Base-by-base conservation (phyloP, 2,113 vertebrate species). In the Tragelaphus scriptus region DNA sequence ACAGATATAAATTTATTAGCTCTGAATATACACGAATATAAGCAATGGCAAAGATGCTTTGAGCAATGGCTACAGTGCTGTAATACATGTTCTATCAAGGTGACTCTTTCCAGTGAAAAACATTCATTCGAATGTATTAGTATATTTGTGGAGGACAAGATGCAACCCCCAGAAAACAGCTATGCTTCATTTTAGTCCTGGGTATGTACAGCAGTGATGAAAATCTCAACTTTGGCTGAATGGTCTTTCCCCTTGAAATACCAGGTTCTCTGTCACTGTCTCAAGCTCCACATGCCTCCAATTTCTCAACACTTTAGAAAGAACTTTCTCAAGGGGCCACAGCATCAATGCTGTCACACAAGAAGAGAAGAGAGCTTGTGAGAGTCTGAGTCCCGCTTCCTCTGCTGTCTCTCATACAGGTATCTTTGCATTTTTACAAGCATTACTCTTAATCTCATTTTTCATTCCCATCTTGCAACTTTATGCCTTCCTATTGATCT, bases 401-500 rank as follows among this genome's bases (percentile, higher is more conserved):
- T 75, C 85, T 32, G 12, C 96, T 53, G 71, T 81, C 90, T 94
- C 94, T 81, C 91, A 30, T 47, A 55, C 59, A 68, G 61, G 68
- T 23, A 80, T 58, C 94, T 98, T 98, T 96, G 96, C 95, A 97
- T 97, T 97, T 98, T 98, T 94, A 98, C 86, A 91, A 97, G 85
- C 77, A 55, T 96, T 97, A 51, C 91, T 97, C 94, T 93, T 97
- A 94, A 97, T 97, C 98, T 98, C 95, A 98, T 98, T 98, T 97
- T 98, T 97, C 94, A 97, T 97, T 97, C 97, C 91, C 93, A 93
- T 97, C 98, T 95, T 97, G 93, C 94, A 97, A 96, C 82, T 90
- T 85, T 94, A 96, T 98, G 90, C 95, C 91, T 98, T 97, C 51
- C 94, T 98, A 98, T 98, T 98, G 98, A 98, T 98, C 97, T 97